These are phyloP conservation scores for Tylochromis polylepis DNA, from an alignment of 2,113 vertebrate genomes.

Conservation along the genomic window DNA sequence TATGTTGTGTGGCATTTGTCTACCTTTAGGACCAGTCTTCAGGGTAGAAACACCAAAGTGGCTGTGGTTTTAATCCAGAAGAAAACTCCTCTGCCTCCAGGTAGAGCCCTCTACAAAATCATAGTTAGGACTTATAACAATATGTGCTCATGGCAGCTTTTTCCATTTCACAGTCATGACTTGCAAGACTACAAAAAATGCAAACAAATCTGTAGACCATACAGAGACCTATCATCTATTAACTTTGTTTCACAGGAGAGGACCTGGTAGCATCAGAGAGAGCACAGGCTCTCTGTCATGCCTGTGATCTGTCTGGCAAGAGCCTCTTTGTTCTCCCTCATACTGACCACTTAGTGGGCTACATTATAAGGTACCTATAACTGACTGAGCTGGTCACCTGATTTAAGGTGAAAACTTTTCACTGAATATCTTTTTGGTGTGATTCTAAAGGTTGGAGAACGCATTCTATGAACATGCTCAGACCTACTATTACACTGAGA, in stretches of 20 bases:
- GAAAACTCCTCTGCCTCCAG: conserved; percentile 96
- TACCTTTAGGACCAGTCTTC: conserved; percentile 86
- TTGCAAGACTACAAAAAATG: no score
- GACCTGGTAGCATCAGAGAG: conserved; percentile 94
- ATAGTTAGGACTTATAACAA: fast-evolving
- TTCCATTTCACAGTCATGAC: neutral
- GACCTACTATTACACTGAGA: conserved; percentile 97
- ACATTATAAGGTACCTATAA: conserved; percentile 88
- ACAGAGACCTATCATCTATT: fast-evolving
- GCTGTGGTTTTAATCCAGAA: conserved; percentile 98
- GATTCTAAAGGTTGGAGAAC: conserved; percentile 85
- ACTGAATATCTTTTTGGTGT: neutral
- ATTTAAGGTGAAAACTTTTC: neutral
- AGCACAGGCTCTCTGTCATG: conserved; percentile 86
- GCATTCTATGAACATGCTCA: conserved; percentile 98
- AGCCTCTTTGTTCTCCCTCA: conserved; percentile 95
- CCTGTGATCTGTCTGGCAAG: conserved; percentile 95
- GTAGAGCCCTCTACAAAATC: conserved; percentile 54
- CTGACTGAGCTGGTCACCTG: fast-evolving
- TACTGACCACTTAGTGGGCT: conserved; percentile 96
- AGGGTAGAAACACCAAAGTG: conserved; percentile 96
- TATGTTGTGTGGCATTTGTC: neutral
- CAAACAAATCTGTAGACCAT: neutral
- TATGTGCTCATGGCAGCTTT: neutral
- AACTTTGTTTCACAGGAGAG: conserved; percentile 77